Conservation (phyloP, 2,113 vertebrate genomes). For the Elanus axillaris region DNA sequence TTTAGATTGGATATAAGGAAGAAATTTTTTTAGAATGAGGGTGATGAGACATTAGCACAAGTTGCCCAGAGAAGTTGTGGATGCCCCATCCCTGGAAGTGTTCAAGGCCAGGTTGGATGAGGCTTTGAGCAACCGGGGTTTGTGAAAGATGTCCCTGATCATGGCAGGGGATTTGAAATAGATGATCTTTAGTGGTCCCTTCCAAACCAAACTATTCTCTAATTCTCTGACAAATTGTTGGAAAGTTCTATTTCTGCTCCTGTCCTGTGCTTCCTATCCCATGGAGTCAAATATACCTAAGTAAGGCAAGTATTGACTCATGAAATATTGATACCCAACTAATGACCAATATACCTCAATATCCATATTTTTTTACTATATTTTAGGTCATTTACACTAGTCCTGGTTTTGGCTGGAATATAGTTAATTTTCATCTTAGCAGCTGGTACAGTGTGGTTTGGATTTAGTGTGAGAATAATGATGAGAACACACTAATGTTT, state of each 20-base stretch:
- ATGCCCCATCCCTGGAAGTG: neutral
- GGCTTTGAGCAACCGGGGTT: neutral
- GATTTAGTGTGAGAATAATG: no score
- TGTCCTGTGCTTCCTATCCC: neutral
- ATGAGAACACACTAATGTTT: no score
- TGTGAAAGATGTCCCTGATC: neutral
- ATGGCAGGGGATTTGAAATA: neutral
- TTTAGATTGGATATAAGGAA: neutral
- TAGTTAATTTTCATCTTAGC: no score
- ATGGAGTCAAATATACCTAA: neutral
- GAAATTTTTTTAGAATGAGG: fast-evolving
- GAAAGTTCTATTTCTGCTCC: neutral
- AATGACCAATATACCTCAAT: neutral
- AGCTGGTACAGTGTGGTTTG: no score
- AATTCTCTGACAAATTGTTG: neutral
- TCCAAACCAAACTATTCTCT: neutral
- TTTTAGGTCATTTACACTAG: neutral
- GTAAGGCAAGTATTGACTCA: neutral
- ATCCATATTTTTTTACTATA: neutral
- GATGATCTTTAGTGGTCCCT: neutral
- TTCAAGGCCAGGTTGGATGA: neutral
- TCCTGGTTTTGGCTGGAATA: no score
- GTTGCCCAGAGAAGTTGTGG: neutral
- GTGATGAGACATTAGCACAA: neutral
- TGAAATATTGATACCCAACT: neutral